Conservation (phyloP, 2,113 vertebrate species). For the Halcyon senegalensis region DNA sequence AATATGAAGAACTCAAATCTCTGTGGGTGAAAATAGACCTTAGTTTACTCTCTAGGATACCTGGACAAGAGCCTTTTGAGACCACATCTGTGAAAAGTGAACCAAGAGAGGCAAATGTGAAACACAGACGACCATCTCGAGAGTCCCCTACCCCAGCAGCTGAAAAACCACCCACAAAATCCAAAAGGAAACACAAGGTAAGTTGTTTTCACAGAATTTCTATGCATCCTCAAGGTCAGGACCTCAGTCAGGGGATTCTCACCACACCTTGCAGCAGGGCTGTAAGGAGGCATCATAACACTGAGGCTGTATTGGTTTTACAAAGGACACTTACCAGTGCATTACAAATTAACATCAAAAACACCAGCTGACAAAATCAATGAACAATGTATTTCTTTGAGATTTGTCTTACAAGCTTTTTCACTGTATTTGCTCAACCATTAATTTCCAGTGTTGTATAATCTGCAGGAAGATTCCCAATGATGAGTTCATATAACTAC, state of each 20-base stretch:
- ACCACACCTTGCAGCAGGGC: not conserved
- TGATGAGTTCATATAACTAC: not conserved
- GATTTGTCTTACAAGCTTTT: not conserved
- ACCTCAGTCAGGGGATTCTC: not conserved
- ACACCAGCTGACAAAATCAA: not conserved
- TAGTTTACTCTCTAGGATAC: conserved; percentile 85
- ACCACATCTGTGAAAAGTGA: conserved; percentile 71
- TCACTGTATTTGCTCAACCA: not conserved
- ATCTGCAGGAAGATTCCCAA: not conserved
- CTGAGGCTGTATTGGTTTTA: not conserved
- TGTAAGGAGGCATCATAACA: not conserved
- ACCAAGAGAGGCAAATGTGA: conserved; percentile 78
- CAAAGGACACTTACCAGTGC: not conserved
- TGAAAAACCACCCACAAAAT: conserved; percentile 87
- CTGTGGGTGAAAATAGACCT: conserved; percentile 96
- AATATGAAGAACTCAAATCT: conserved; percentile 86
- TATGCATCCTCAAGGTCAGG: not conserved
- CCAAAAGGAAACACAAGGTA: conserved; percentile 96
- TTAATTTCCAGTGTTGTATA: not conserved
- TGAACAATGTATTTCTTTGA: not conserved
- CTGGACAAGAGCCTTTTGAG: conserved; percentile 78
- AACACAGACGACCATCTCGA: conserved; percentile 82
- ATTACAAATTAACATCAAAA: not conserved
- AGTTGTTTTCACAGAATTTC: not conserved
- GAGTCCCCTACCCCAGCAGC: conserved; percentile 75